These are phyloP conservation scores for Phytoseiulus persimilis DNA, from an alignment of 2,888 invertebrate genomes.

Conservation along the genomic window DNA sequence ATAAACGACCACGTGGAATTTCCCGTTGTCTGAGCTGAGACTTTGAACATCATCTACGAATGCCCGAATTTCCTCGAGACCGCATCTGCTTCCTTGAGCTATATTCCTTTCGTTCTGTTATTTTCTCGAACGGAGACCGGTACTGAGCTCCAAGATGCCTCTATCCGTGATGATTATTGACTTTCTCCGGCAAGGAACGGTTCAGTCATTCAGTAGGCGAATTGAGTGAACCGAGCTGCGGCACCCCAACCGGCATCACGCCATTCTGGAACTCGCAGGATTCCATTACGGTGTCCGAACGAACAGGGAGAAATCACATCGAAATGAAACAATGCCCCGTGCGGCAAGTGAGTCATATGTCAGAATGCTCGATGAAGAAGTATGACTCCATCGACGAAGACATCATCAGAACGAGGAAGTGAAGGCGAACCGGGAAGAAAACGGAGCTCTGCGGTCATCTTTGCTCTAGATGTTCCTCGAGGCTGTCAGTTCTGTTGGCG, in stretches of 20 bases:
- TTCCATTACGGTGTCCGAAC: neutral
- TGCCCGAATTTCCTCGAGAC: too few relatives aligned
- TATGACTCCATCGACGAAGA: neutral
- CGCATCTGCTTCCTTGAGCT: too few relatives aligned
- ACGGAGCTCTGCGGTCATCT: neutral
- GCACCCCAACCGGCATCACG: neutral
- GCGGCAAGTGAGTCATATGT: neutral
- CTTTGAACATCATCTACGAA: too few relatives aligned
- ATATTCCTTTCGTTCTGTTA: too few relatives aligned
- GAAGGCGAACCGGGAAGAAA: neutral
- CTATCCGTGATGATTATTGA: too few relatives aligned
- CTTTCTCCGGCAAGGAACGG: too few relatives aligned
- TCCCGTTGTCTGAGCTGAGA: too few relatives aligned
- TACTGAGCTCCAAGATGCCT: too few relatives aligned
- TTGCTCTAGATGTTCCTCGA: neutral
- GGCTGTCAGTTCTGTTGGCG: neutral
- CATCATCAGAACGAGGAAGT: neutral
- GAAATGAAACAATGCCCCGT: neutral
- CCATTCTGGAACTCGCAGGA: neutral
- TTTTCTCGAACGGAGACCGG: too few relatives aligned
- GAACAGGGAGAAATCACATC: neutral
- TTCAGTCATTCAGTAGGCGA: too few relatives aligned
- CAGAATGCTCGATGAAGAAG: neutral
- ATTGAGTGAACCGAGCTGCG: too few relatives aligned
- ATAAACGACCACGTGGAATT: too few relatives aligned